A percentile compares a stretch with the other conserved stretches of the same genome.
Evolutionary conservation across 2,797 vertebrate species (phyloP).

Genomic region (Poeciliopsis paucimaculata): DNA sequence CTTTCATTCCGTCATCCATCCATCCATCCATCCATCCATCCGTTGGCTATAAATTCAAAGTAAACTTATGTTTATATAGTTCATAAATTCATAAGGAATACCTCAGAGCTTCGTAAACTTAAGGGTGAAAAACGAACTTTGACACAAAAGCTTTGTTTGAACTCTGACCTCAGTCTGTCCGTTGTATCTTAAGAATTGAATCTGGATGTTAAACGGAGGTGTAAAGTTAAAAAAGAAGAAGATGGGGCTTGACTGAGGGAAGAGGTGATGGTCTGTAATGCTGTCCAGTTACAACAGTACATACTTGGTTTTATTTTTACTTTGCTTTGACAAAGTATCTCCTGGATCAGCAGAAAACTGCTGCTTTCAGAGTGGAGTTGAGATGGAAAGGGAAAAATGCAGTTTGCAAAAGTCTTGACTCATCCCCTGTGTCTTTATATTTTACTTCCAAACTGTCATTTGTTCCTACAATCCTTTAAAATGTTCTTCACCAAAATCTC

Average conservation of each 20-base stretch:
- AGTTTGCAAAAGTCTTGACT: background rate
- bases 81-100: background rate
- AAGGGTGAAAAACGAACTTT: background rate
- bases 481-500: background rate
- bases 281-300: conserved; percentile 54
- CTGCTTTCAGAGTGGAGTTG: conserved; percentile 34
- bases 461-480: background rate
- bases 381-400: background rate
- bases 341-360: conserved; percentile 36
- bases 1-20: too few species aligned
- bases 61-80: background rate
- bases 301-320: conserved; percentile 27
- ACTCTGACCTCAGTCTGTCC: background rate
- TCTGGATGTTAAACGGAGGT: conserved; percentile 8
- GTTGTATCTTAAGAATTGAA: background rate
- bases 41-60: background rate
- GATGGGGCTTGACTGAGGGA: conserved; percentile 17
- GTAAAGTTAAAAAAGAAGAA: background rate
- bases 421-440: background rate
- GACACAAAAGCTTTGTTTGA: background rate
- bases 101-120: background rate
- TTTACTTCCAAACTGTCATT: background rate
- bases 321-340: background rate
- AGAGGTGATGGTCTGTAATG: conserved; percentile 35
- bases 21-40: background rate